Conservation (phyloP, 2,888 invertebrate species). For the Caradrina clavipalpis region DNA sequence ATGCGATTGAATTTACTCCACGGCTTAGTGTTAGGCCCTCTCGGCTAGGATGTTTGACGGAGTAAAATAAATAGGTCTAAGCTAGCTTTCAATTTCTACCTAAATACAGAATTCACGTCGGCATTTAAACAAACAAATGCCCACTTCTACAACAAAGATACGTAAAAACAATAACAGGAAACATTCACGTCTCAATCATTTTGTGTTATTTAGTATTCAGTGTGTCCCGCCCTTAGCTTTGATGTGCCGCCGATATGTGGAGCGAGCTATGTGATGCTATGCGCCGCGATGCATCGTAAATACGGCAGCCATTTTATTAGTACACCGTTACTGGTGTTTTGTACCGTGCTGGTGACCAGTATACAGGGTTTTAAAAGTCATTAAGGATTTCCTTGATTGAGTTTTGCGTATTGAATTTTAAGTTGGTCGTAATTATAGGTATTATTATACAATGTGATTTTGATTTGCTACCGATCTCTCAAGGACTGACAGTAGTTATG, state of each 20-base stretch:
- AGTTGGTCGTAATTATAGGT: neutral
- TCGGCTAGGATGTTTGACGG: too few relatives aligned
- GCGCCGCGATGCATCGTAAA: constrained; percentile 51
- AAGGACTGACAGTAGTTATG: too few relatives aligned
- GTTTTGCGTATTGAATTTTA: constrained; percentile 28
- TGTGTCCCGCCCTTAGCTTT: constrained; percentile 45
- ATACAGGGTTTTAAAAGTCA: constrained; percentile 24
- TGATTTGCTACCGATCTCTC: too few relatives aligned
- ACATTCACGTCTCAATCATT: constrained; percentile 37
- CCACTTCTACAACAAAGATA: constrained; percentile 43
- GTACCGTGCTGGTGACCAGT: constrained; percentile 16
- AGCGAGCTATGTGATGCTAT: constrained; percentile 57
- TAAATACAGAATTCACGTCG: constrained; percentile 18
- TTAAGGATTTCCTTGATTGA: constrained; percentile 38
- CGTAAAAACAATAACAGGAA: constrained; percentile 60
- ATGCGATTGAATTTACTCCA: too few relatives aligned
- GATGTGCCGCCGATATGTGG: constrained; percentile 63
- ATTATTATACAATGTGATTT: too few relatives aligned
- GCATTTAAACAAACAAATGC: constrained; percentile 33
- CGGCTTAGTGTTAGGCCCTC: too few relatives aligned
- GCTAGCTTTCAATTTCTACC: neutral
- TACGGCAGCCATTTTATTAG: constrained; percentile 27
- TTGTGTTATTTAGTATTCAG: constrained; percentile 58
- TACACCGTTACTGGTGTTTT: constrained; percentile 43
- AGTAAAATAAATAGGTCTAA: neutral